Percentiles rank a stretch among this genome's conserved stretches.
phyloP scores from a whole-genome alignment of 2,113 vertebrate species.

The Vireo altiloquus region DNA sequence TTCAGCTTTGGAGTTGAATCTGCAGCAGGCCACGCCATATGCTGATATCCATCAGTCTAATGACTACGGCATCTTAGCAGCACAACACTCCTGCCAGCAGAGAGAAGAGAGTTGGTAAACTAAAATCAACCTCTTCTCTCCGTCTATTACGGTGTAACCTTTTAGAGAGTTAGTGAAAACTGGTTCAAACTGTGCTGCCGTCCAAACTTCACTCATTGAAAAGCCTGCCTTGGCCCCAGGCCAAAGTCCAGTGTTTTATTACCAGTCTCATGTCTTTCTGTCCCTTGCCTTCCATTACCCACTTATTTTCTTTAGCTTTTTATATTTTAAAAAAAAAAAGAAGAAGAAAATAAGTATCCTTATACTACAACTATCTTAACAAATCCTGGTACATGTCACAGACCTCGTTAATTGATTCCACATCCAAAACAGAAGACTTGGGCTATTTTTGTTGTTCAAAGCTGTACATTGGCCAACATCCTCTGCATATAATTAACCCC shows the following conservation, averaged over 20 bases:
- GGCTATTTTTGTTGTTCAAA: conserved; percentile 57
- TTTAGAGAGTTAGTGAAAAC: conserved; percentile 14
- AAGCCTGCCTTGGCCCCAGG: conserved; percentile 28
- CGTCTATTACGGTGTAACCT: neutral
- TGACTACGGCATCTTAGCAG: neutral
- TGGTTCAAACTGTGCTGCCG: neutral
- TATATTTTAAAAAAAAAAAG: neutral
- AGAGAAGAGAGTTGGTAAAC: neutral
- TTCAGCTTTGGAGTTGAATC: neutral
- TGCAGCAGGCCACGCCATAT: neutral
- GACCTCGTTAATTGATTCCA: conserved; percentile 61
- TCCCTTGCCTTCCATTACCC: neutral
- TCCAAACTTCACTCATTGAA: conserved; percentile 43
- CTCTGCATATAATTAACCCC: conserved; percentile 55
- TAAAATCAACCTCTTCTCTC: conserved; percentile 19
- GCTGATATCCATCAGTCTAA: conserved; percentile 18
- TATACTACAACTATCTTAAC: neutral
- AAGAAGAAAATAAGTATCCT: neutral
- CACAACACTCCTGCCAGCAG: neutral
- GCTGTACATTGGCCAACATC: conserved; percentile 14
- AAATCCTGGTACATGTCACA: neutral
- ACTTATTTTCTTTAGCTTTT: conserved; percentile 39
- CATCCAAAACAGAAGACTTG: conserved; percentile 36
- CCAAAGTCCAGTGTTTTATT: conserved; percentile 29
- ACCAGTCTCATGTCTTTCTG: conserved; percentile 31